A percentile compares a stretch with the other conserved stretches of the same genome.
Evolutionary conservation across 2,113 vertebrate species (phyloP).

Genomic region (Acrocephalus arundinaceus): DNA sequence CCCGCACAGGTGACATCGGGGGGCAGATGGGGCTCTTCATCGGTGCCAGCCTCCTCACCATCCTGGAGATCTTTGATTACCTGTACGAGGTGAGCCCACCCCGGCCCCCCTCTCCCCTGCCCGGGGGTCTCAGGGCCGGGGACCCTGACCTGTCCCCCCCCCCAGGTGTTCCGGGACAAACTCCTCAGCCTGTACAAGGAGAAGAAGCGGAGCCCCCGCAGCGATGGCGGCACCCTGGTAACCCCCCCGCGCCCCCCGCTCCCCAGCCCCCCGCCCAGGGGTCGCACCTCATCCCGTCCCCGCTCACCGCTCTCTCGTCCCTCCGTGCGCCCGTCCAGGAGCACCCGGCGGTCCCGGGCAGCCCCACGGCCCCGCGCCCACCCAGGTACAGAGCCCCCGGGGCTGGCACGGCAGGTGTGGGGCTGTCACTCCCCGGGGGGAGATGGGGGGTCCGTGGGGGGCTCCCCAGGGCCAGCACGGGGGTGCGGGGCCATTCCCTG

Average conservation of each 20-base stretch:
- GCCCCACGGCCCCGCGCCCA: constrained; percentile 82
- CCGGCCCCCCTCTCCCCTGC: neutral
- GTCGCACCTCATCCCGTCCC: neutral
- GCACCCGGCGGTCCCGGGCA: constrained; percentile 84
- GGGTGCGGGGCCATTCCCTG: neutral
- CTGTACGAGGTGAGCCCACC: constrained; percentile 85
- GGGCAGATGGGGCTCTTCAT: constrained; percentile 97
- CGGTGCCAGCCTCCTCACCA: constrained; percentile 92
- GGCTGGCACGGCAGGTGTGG: neutral
- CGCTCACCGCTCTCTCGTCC: neutral
- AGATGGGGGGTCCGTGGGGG: too few relatives aligned
- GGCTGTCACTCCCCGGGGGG: neutral
- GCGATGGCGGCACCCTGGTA: constrained; percentile 86
- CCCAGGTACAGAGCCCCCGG: constrained; percentile 77
- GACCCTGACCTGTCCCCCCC: neutral
- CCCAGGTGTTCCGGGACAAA: constrained; percentile 88
- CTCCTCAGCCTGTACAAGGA: constrained; percentile 82
- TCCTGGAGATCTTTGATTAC: constrained; percentile 94
- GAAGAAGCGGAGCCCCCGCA: constrained; percentile 79
- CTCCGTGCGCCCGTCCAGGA: constrained; percentile 68
- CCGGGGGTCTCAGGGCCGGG: neutral
- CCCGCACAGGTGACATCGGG: constrained; percentile 85
- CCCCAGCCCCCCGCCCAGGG: neutral
- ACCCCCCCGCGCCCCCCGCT: neutral
- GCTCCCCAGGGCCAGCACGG: neutral